These are phyloP conservation scores for Gymnodraco acuticeps DNA, from an alignment of 2,797 vertebrate species.

Conservation along the genomic window DNA sequence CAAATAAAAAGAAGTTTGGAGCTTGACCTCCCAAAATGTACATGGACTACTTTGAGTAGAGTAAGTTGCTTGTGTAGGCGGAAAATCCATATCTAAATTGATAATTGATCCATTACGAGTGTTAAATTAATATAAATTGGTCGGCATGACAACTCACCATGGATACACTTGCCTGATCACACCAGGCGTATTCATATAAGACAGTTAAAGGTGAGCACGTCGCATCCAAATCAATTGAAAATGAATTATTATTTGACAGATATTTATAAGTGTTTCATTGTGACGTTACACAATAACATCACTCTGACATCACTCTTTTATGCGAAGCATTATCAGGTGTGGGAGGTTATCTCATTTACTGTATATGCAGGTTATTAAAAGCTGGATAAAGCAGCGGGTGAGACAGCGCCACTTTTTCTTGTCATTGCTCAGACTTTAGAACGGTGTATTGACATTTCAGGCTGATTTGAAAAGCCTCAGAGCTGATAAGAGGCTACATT, in stretches of 20 bases:
- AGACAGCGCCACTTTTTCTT: constrained; percentile 16
- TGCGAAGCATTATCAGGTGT: constrained; percentile 40
- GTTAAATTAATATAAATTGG: constrained; percentile 50
- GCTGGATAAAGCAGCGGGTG: constrained; percentile 32
- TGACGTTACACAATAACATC: constrained; percentile 13
- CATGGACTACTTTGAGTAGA: neutral
- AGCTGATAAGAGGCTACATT: constrained; percentile 57
- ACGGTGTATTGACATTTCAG: constrained; percentile 58
- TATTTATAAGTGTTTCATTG: constrained; percentile 15
- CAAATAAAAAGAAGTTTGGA: constrained; percentile 28
- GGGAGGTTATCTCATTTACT: constrained; percentile 60
- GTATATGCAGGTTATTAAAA: constrained; percentile 56
- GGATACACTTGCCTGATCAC: constrained; percentile 52
- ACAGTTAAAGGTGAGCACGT: constrained; percentile 18
- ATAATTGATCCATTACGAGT: constrained; percentile 32
- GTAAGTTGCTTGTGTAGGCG: no score
- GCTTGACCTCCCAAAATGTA: neutral
- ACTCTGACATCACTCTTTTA: constrained; percentile 33
- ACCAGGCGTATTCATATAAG: constrained; percentile 64
- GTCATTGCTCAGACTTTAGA: constrained; percentile 25
- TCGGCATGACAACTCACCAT: constrained; percentile 62
- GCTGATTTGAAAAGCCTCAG: constrained; percentile 51
- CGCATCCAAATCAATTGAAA: no score
- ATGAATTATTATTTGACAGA: neutral
- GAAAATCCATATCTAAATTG: neutral